These are phyloP conservation scores for Ovis canadensis DNA, from an alignment of 2,113 vertebrate species.

Conservation along the genomic window DNA sequence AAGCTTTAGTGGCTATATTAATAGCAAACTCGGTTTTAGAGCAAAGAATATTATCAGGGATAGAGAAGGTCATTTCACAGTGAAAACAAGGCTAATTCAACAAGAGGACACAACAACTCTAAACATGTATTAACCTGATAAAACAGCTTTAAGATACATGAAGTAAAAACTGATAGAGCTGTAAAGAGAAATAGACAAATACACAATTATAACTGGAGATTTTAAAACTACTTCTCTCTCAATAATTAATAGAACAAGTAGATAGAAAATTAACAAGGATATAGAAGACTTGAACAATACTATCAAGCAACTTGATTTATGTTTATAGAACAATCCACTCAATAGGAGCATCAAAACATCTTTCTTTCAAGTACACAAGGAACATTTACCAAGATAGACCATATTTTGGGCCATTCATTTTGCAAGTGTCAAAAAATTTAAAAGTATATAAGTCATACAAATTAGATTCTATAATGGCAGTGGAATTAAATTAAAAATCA, in stretches of 20 bases:
- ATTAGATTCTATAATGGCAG: background rate
- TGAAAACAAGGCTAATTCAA: background rate
- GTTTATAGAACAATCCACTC: background rate
- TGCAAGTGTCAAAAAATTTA: background rate
- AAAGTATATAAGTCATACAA: background rate
- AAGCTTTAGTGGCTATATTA: background rate
- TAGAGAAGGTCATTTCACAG: background rate
- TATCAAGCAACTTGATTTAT: background rate
- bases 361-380: background rate
- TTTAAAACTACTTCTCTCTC: background rate
- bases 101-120: background rate
- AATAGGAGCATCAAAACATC: background rate
- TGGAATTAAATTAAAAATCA: background rate
- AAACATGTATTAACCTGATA: background rate
- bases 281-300: background rate
- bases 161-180: background rate
- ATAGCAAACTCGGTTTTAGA: background rate
- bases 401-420: background rate
- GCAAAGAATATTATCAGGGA: background rate
- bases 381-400: background rate
- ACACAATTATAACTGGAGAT: background rate
- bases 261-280: background rate
- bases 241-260: background rate
- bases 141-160: slow-evolving; percentile 6
- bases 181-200: background rate